Percentiles rank a stretch among this genome's conserved stretches.
phyloP scores from a whole-genome alignment of 2,797 vertebrate species.

The Graptemys geographica region DNA sequence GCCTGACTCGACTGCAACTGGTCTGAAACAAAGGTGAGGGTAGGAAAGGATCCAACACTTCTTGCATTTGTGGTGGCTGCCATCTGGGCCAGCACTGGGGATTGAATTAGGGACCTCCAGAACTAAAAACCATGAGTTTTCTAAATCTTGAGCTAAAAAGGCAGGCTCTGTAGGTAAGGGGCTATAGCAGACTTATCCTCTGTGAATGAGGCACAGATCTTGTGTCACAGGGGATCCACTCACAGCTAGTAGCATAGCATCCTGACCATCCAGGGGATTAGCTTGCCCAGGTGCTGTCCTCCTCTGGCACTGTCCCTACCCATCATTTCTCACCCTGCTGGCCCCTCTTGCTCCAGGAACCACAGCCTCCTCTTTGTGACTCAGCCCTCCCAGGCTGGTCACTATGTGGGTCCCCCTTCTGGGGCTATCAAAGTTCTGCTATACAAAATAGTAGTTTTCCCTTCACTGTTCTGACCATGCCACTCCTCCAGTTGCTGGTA shows the following conservation, averaged over 20 bases:
- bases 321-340: not conserved
- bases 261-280: not conserved
- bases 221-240: not conserved
- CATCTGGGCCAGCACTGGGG: rapidly evolving
- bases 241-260: not conserved
- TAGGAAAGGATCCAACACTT: not conserved
- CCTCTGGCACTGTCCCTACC: not conserved
- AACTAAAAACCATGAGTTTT: not conserved
- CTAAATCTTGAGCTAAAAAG: not conserved
- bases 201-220: not conserved
- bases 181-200: not conserved
- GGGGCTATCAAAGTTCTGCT: not conserved
- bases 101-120: not conserved
- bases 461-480: not conserved
- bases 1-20: not conserved
- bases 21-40: not conserved
- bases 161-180: rapidly evolving
- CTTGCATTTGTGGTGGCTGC: not conserved
- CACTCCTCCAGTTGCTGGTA: not conserved
- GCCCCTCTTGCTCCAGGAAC: not conserved
- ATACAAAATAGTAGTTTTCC: not conserved
- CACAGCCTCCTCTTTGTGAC: not conserved
- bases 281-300: not conserved
- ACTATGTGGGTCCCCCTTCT: not conserved
- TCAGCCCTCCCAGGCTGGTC: not conserved